These are phyloP conservation scores for Tromatobia lineatoria DNA, from an alignment of 2,888 invertebrate species.

Conservation along the genomic window DNA sequence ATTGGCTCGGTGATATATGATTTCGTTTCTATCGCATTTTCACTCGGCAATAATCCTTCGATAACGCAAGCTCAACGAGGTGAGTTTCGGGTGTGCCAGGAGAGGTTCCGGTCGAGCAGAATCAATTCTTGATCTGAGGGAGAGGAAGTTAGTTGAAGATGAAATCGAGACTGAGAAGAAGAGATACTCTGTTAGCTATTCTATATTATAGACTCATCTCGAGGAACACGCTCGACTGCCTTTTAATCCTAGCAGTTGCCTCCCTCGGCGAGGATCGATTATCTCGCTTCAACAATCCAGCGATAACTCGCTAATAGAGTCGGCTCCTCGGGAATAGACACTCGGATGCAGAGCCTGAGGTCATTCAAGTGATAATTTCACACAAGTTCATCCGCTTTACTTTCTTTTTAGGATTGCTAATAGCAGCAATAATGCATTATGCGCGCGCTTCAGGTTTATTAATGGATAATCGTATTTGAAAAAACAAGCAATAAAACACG, in stretches of 20 bases:
- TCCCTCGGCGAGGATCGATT: constrained; percentile 66
- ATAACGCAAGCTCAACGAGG: constrained; percentile 32
- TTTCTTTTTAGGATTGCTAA: constrained; percentile 32
- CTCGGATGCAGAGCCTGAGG: constrained; percentile 40
- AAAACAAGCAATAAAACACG: too few species aligned
- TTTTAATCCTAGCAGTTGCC: constrained; percentile 70
- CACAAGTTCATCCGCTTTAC: constrained; percentile 34
- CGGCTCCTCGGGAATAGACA: constrained; percentile 56
- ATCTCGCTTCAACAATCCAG: constrained; percentile 70
- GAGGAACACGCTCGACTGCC: constrained; percentile 69
- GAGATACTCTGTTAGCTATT: constrained; percentile 37
- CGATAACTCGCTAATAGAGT: constrained; percentile 69
- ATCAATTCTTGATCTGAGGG: constrained; percentile 54
- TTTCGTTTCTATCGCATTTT: constrained; percentile 23
- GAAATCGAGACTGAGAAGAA: constrained; percentile 54
- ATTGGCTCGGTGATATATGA: constrained; percentile 23
- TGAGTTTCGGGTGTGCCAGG: constrained; percentile 40
- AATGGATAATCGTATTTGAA: background rate
- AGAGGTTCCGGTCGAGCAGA: constrained; percentile 56
- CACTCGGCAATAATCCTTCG: constrained; percentile 29
- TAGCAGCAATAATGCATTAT: constrained; percentile 1
- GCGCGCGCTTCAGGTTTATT: background rate
- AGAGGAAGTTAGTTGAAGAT: constrained; percentile 53
- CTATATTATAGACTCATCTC: constrained; percentile 62
- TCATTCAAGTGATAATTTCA: constrained; percentile 62